A percentile compares a stretch with the other conserved stretches of the same genome.
Evolutionary conservation across 2,113 vertebrate genomes (phyloP).

Genomic region (Otis tarda): DNA sequence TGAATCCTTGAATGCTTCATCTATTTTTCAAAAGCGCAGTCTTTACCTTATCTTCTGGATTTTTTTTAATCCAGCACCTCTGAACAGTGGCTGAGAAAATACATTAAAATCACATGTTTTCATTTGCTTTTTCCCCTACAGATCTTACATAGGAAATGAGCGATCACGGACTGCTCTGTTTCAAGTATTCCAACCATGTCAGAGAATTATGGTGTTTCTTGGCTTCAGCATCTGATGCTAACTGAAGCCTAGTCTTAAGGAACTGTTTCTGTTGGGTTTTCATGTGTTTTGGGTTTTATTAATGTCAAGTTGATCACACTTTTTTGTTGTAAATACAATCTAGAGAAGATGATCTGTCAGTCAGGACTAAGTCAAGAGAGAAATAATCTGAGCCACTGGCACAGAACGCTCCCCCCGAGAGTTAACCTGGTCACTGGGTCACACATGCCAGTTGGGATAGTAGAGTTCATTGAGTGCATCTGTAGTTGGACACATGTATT

Average conservation of each 20-base stretch:
- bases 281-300: neutral
- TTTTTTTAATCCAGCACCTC: neutral
- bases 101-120: neutral
- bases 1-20: neutral
- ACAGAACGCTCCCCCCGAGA: neutral
- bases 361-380: neutral
- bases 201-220: neutral
- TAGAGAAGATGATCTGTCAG: neutral
- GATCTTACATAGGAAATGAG: neutral
- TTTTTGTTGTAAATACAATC: neutral
- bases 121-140: neutral
- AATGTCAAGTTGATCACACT: neutral
- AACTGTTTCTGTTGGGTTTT: neutral
- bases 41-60: neutral
- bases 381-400: neutral
- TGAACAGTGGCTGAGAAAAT: neutral
- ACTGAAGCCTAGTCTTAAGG: neutral
- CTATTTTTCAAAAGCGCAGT: neutral
- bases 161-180: neutral
- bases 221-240: neutral
- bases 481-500: fast-evolving
- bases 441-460: neutral
- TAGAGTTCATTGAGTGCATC: neutral
- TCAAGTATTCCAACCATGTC: neutral
- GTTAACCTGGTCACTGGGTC: neutral